Percentiles rank a stretch among this genome's conserved stretches.
phyloP scores from a whole-genome alignment of 2,888 invertebrate genomes.

The Andrena flavipes region DNA sequence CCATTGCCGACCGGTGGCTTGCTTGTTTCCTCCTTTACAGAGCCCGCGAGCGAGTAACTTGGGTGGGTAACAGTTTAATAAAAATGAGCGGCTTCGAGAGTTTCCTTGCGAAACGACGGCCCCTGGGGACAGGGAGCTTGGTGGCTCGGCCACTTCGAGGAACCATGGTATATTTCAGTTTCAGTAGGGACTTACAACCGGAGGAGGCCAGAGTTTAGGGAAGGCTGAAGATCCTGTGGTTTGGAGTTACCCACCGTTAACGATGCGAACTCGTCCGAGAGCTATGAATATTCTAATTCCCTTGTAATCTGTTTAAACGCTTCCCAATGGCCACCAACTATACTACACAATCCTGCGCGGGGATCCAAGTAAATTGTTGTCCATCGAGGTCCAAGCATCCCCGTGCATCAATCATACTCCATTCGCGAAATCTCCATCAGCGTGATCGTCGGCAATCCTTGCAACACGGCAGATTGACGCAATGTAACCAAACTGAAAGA shows the following conservation, averaged over 20 bases:
- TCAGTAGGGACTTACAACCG: background rate
- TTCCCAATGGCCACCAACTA: no score
- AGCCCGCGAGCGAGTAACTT: constrained; percentile 27
- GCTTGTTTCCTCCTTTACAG: constrained; percentile 36
- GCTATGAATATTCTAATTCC: no score
- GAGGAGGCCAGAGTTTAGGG: no score
- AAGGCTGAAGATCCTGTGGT: no score
- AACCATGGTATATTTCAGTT: background rate
- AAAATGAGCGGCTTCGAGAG: constrained; percentile 24
- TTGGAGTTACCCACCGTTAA: no score
- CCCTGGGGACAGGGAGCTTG: no score
- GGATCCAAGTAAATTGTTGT: no score
- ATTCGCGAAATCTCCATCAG: background rate
- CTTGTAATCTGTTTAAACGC: no score
- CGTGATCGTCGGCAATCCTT: background rate
- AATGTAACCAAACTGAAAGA: constrained; percentile 33
- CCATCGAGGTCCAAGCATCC: no score
- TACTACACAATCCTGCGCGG: no score
- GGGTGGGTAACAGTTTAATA: constrained; percentile 45
- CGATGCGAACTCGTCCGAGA: no score
- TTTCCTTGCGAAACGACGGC: background rate
- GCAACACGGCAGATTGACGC: background rate
- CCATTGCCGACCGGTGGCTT: constrained; percentile 29
- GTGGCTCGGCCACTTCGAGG: background rate
- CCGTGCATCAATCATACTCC: background rate